These are phyloP conservation scores for Agrenia bidenticulata DNA, from an alignment of 2,888 invertebrate genomes.

Conservation along the genomic window DNA sequence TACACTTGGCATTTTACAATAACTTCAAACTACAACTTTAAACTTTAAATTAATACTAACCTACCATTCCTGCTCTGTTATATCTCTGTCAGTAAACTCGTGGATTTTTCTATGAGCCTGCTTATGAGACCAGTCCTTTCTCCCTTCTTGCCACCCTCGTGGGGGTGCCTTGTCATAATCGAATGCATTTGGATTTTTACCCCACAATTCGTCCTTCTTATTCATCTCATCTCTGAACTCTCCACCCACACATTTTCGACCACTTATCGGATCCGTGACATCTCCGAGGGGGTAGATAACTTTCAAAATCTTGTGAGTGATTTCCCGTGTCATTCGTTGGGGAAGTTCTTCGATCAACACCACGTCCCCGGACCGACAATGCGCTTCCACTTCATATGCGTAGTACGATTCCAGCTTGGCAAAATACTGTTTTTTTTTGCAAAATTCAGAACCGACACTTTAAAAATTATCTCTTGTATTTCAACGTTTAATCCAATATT, in stretches of 20 bases:
- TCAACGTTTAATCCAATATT: slow-evolving; percentile 3
- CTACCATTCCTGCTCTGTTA: slow-evolving; percentile 64
- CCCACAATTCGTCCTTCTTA: slow-evolving; percentile 44
- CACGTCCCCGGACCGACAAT: slow-evolving; percentile 79
- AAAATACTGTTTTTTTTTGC: slow-evolving; percentile 67
- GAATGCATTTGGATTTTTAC: slow-evolving; percentile 47
- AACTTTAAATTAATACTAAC: too few species aligned
- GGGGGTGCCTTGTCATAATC: slow-evolving; percentile 73
- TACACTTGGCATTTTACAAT: too few species aligned
- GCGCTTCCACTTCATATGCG: slow-evolving; percentile 74
- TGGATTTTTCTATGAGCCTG: slow-evolving; percentile 77
- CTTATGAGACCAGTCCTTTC: slow-evolving; percentile 76
- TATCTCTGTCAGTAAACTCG: slow-evolving; percentile 70
- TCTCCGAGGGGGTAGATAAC: slow-evolving; percentile 80
- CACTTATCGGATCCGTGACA: slow-evolving; percentile 80
- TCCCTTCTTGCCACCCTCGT: slow-evolving; percentile 79
- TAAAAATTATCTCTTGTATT: too few species aligned
- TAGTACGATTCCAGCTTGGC: slow-evolving; percentile 70
- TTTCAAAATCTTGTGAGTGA: slow-evolving; percentile 77
- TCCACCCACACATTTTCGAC: slow-evolving; percentile 72
- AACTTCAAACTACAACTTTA: too few species aligned
- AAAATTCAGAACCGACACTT: slow-evolving; percentile 1
- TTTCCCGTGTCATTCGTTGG: slow-evolving; percentile 70
- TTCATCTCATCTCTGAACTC: slow-evolving; percentile 62
- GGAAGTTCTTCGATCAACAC: slow-evolving; percentile 75